Evolutionary conservation across 2,888 invertebrate genomes (phyloP).

Genomic region (Diplolepis rosae): DNA sequence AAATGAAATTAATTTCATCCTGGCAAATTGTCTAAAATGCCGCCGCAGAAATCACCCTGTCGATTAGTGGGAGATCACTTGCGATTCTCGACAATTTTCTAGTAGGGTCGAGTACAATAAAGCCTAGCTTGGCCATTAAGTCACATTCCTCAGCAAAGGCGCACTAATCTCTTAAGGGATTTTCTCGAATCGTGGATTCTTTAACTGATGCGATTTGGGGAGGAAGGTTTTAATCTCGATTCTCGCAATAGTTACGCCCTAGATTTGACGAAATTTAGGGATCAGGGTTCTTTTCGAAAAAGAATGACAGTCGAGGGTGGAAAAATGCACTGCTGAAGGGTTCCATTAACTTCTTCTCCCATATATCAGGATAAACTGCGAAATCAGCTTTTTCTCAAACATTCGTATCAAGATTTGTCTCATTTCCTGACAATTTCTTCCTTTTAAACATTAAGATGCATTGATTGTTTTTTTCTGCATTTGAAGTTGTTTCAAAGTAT

Average conservation of each 20-base stretch:
- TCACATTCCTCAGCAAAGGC: constrained; percentile 29
- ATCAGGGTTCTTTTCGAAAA: constrained; percentile 1
- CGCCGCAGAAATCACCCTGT: constrained; percentile 59
- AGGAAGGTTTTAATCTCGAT: constrained; percentile 21
- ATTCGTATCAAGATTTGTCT: background rate
- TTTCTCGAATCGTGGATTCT: constrained; percentile 25
- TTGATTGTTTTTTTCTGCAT: too few relatives aligned
- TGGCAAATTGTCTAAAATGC: constrained; percentile 64
- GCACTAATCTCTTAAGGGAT: constrained; percentile 24
- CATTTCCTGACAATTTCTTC: background rate
- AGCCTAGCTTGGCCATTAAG: constrained; percentile 20
- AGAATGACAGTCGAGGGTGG: constrained; percentile 26
- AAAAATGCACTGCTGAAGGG: constrained; percentile 25
- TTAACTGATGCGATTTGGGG: constrained; percentile 29
- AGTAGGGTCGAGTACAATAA: constrained; percentile 26
- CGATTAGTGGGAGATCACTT: constrained; percentile 56
- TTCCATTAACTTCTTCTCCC: constrained; percentile 22
- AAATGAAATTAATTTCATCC: constrained; percentile 63
- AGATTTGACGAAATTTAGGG: constrained; percentile 20
- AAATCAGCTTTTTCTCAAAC: constrained; percentile 22
- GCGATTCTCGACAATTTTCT: constrained; percentile 51
- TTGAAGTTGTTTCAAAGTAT: too few relatives aligned
- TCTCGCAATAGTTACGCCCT: constrained; percentile 24
- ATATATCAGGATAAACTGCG: constrained; percentile 18
- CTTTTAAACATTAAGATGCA: too few relatives aligned